Percentiles rank a stretch among this genome's conserved stretches.
phyloP scores from a whole-genome alignment of 2,797 vertebrate species.

The Chromis chromis region DNA sequence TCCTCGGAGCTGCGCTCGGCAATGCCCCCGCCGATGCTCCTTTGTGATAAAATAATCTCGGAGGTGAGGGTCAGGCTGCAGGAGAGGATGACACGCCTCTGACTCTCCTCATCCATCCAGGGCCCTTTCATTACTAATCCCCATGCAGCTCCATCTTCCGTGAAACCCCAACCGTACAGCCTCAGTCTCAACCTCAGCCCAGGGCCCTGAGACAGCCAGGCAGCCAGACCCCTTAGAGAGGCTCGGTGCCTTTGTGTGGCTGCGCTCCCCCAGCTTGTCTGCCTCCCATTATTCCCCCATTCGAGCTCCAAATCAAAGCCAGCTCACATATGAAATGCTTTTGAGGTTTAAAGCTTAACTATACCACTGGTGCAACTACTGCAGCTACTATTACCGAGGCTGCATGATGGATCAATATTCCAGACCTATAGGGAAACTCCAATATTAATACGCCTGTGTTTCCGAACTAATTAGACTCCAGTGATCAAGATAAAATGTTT shows the following conservation, averaged over 20 bases:
- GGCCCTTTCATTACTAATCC: constrained; percentile 80
- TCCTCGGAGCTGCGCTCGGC: constrained; percentile 24
- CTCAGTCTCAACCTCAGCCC: constrained; percentile 72
- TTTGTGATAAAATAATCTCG: constrained; percentile 70
- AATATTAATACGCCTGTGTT: constrained; percentile 43
- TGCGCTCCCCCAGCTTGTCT: constrained; percentile 75
- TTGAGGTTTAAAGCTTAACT: constrained; percentile 81
- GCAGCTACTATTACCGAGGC: constrained; percentile 77
- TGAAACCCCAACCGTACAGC: constrained; percentile 75
- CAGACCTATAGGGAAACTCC: neutral
- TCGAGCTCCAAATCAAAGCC: constrained; percentile 82
- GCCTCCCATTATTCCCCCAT: constrained; percentile 81
- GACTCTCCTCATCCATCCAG: constrained; percentile 81
- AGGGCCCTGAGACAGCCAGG: constrained; percentile 72
- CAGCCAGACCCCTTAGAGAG: constrained; percentile 78
- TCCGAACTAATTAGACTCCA: constrained; percentile 42
- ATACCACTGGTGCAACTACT: constrained; percentile 72
- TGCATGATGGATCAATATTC: constrained; percentile 75
- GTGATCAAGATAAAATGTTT: constrained; percentile 39
- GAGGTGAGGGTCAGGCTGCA: constrained; percentile 76
- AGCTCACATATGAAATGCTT: constrained; percentile 82
- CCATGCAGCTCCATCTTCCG: constrained; percentile 64
- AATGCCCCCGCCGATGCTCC: constrained; percentile 46
- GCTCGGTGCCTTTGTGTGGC: constrained; percentile 79
- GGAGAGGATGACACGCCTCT: constrained; percentile 78